Evolutionary conservation across 1,140 invertebrate genomes (phyloP).

Genomic region (Ephestia elutella): DNA sequence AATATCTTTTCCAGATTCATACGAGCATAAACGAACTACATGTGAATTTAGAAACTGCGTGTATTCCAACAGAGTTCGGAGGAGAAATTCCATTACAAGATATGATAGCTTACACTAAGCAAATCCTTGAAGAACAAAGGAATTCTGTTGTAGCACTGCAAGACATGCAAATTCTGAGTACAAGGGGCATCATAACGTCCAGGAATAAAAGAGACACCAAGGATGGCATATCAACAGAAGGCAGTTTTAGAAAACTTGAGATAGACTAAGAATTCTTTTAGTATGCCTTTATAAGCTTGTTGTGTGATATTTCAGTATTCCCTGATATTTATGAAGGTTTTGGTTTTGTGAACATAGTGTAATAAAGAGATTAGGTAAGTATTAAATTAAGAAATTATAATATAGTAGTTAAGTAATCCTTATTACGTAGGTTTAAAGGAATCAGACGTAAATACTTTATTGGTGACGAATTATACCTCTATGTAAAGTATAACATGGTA

Average conservation of each 20-base stretch:
- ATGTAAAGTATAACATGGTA: too few relatives aligned
- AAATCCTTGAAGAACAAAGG: slow-evolving; percentile 76
- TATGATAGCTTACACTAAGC: slow-evolving; percentile 84
- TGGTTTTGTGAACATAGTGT: not conserved
- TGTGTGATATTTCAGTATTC: too few relatives aligned
- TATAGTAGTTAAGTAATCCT: too few relatives aligned
- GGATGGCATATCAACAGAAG: slow-evolving; percentile 72
- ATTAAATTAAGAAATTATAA: too few relatives aligned
- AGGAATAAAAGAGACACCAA: slow-evolving; percentile 58
- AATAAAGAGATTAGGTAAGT: too few relatives aligned
- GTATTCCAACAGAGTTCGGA: slow-evolving; percentile 85
- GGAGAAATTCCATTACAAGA: slow-evolving; percentile 82
- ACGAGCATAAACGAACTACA: slow-evolving; percentile 78
- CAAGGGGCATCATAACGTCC: slow-evolving; percentile 74
- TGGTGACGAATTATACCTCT: too few relatives aligned
- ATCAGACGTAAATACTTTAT: too few relatives aligned
- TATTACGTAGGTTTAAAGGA: too few relatives aligned
- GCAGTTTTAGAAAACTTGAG: slow-evolving; percentile 83
- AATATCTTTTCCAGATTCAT: slow-evolving; percentile 77
- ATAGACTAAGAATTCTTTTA: slow-evolving; percentile 73
- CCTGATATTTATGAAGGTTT: not conserved
- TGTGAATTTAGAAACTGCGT: slow-evolving; percentile 77
- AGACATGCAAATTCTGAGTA: slow-evolving; percentile 79
- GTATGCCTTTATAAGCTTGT: not conserved
- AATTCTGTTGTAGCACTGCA: slow-evolving; percentile 80